A percentile compares a stretch with the other conserved stretches of the same genome.
Conservation (phyloP, 2,113 vertebrate species). For the Chaetorhynchus papuensis region DNA sequence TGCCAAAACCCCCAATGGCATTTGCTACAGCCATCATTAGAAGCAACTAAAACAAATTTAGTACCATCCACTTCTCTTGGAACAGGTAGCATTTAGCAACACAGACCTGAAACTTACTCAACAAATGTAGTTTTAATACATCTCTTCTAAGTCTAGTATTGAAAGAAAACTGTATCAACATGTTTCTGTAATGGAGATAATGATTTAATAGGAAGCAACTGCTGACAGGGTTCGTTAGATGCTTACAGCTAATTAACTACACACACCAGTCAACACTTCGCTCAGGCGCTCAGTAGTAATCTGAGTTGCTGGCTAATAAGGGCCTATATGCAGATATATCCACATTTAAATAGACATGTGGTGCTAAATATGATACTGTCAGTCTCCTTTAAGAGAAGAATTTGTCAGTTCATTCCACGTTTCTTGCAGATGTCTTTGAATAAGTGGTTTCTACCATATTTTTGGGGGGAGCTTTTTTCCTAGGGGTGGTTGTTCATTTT, state of each 20-base stretch:
- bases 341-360: conserved; percentile 4
- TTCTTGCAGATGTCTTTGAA: conserved; percentile 29
- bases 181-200: neutral
- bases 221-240: conserved; percentile 23
- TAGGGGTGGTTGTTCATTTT: neutral
- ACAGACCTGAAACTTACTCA: neutral
- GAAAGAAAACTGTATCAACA: neutral
- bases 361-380: neutral
- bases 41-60: neutral
- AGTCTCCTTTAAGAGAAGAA: neutral
- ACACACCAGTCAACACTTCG: conserved; percentile 28
- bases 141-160: neutral
- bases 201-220: conserved; percentile 19
- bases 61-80: neutral
- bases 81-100: neutral
- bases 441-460: neutral
- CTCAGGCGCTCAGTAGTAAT: neutral
- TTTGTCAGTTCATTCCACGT: neutral
- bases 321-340: neutral
- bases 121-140: neutral
- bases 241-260: conserved; percentile 49
- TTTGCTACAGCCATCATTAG: neutral
- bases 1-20: neutral
- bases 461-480: neutral
- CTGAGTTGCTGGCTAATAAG: neutral